Percentiles rank a stretch among this genome's conserved stretches.
Conservation (phyloP, 2,113 vertebrate genomes). For the Nerophis lumbriciformis region DNA sequence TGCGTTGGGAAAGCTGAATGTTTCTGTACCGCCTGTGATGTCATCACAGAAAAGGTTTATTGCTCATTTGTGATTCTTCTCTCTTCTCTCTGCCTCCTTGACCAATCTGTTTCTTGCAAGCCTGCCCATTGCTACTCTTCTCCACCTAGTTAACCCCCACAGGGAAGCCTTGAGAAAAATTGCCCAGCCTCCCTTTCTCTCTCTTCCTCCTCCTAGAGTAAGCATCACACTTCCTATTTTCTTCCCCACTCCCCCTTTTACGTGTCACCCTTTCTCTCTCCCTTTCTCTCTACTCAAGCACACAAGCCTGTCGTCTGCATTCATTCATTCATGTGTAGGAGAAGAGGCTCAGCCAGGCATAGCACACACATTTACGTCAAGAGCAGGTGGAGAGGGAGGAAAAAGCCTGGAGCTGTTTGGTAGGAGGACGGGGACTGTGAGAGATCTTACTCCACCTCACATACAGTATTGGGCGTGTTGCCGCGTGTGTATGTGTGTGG, state of each 20-base stretch:
- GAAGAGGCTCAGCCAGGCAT: slow-evolving; percentile 40
- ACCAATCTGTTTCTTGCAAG: slow-evolving; percentile 14
- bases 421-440: slow-evolving; percentile 20
- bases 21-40: slow-evolving; percentile 7
- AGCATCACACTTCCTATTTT: slow-evolving; percentile 35
- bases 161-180: slow-evolving; percentile 37
- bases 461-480: slow-evolving; percentile 49
- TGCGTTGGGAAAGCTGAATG: neutral
- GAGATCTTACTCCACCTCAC: slow-evolving; percentile 30
- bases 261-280: neutral
- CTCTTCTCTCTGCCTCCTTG: neutral
- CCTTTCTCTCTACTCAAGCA: slow-evolving; percentile 22
- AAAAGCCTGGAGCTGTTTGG: slow-evolving; percentile 28
- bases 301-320: slow-evolving; percentile 35
- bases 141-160: slow-evolving; percentile 29
- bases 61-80: slow-evolving; percentile 13
- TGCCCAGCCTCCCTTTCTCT: slow-evolving; percentile 19
- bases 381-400: slow-evolving; percentile 53
- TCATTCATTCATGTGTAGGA: slow-evolving; percentile 61
- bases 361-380: slow-evolving; percentile 52
- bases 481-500: slow-evolving; percentile 21
- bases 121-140: slow-evolving; percentile 29
- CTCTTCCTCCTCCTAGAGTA: slow-evolving; percentile 30
- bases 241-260: neutral
- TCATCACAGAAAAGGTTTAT: slow-evolving; percentile 1